phyloP scores from a whole-genome alignment of 2,888 invertebrate genomes.

The Tenodera sinensis region DNA sequence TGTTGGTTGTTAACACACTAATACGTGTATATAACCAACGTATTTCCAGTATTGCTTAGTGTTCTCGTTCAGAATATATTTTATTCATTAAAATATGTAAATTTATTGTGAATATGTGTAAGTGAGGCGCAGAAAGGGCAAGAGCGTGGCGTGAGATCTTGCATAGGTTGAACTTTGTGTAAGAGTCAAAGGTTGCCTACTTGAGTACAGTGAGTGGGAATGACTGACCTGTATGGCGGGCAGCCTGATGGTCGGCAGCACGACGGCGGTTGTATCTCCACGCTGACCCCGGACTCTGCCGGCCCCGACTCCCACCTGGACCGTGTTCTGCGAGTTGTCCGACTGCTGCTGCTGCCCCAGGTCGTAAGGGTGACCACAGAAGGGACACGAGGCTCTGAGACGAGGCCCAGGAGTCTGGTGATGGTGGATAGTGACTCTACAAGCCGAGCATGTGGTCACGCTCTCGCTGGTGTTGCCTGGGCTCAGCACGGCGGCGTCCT shows the following conservation, averaged over 20 bases:
- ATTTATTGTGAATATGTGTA: too few species aligned
- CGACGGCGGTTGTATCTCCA: constrained; percentile 36
- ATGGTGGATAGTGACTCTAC: constrained; percentile 39
- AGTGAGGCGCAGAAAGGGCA: too few species aligned
- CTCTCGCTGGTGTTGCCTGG: constrained; percentile 29
- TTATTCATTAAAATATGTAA: too few species aligned
- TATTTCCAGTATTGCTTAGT: too few species aligned
- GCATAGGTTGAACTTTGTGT: too few species aligned
- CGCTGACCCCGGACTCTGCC: constrained; percentile 37
- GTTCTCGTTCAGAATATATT: too few species aligned
- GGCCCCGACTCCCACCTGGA: constrained; percentile 33
- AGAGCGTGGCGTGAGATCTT: too few species aligned
- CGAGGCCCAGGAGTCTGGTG: constrained; percentile 35
- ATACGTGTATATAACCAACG: too few species aligned
- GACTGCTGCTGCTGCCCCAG: not conserved
- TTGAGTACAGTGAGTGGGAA: too few species aligned
- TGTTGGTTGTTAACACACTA: too few species aligned
- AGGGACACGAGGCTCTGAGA: constrained; percentile 39
- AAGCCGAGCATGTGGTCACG: constrained; percentile 38
- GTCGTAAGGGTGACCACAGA: constrained; percentile 39
- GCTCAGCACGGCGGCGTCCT: not conserved
- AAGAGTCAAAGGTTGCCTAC: too few species aligned
- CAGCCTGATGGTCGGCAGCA: constrained; percentile 39
- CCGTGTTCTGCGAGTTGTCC: not conserved
- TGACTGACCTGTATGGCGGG: constrained; percentile 39